Conservation (phyloP, 2,888 invertebrate genomes). For the Athalia cordata region DNA sequence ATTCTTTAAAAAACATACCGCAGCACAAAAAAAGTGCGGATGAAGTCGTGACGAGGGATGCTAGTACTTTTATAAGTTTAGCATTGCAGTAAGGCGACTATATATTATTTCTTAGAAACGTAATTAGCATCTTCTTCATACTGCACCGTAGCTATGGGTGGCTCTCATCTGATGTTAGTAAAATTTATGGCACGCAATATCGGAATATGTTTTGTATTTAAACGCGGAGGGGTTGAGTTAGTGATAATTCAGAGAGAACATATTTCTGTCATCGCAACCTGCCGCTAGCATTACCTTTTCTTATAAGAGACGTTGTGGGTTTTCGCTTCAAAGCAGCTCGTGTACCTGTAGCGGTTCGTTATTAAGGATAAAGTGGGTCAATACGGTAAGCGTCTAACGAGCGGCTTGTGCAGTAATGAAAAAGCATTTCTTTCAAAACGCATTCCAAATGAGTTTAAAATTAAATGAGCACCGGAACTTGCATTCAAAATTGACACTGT, state of each 20-base stretch:
- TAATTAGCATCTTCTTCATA: no score
- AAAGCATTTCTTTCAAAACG: slow-evolving; percentile 32
- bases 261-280: slow-evolving; percentile 20
- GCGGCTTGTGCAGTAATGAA: slow-evolving; percentile 31
- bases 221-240: not conserved
- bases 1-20: no score
- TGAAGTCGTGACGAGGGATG: no score
- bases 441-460: slow-evolving; percentile 32
- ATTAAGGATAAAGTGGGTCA: slow-evolving; percentile 35
- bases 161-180: slow-evolving; percentile 4
- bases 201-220: slow-evolving; percentile 4
- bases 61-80: no score
- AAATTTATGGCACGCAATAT: slow-evolving; percentile 19
- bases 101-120: no score
- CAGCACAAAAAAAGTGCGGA: no score
- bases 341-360: slow-evolving; percentile 5
- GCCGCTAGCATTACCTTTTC: slow-evolving; percentile 14
- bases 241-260: slow-evolving; percentile 27
- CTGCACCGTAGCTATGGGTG: not conserved
- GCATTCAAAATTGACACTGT: slow-evolving; percentile 24
- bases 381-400: slow-evolving; percentile 34
- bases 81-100: no score
- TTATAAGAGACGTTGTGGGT: not conserved
- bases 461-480: slow-evolving; percentile 37
- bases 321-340: slow-evolving; percentile 8